Evolutionary conservation across 2,888 invertebrate species (phyloP).

Genomic region (Shargacucullia verbasci): DNA sequence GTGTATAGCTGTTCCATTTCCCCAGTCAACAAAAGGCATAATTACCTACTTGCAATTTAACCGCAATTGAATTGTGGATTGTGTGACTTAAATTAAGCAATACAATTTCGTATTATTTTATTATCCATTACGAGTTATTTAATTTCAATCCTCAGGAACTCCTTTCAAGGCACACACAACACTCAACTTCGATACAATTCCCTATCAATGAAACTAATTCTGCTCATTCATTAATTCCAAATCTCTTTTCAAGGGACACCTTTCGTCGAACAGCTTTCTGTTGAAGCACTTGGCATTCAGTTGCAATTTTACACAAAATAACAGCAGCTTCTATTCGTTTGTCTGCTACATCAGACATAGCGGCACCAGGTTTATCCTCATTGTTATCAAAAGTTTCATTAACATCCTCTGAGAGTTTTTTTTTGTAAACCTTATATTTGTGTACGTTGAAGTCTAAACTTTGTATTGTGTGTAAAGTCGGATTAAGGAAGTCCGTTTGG

Average conservation of each 20-base stretch:
- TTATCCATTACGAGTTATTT: too few relatives aligned
- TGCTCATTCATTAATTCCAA: conserved; percentile 55
- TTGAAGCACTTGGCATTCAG: conserved; percentile 26
- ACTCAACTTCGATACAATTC: not conserved
- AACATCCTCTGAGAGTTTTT: conserved; percentile 64
- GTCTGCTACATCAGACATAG: conserved; percentile 67
- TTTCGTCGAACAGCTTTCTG: conserved; percentile 53
- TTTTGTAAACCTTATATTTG: conserved; percentile 59
- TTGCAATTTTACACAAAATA: conserved; percentile 39
- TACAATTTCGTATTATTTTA: too few relatives aligned
- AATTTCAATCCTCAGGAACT: too few relatives aligned
- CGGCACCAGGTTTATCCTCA: conserved; percentile 76
- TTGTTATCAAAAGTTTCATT: conserved; percentile 75
- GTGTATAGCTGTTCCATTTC: too few relatives aligned
- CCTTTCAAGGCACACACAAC: conserved; percentile 3
- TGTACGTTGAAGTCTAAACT: conserved; percentile 77
- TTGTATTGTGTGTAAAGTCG: conserved; percentile 70
- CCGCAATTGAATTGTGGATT: too few relatives aligned
- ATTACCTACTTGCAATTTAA: too few relatives aligned
- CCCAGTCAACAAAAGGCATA: too few relatives aligned
- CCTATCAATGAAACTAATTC: conserved; percentile 46
- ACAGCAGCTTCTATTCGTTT: conserved; percentile 49
- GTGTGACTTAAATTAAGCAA: too few relatives aligned
- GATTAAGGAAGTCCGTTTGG: conserved; percentile 68
- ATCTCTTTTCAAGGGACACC: conserved; percentile 57